Conservation (phyloP, 2,113 vertebrate species). For the Pipa parva region DNA sequence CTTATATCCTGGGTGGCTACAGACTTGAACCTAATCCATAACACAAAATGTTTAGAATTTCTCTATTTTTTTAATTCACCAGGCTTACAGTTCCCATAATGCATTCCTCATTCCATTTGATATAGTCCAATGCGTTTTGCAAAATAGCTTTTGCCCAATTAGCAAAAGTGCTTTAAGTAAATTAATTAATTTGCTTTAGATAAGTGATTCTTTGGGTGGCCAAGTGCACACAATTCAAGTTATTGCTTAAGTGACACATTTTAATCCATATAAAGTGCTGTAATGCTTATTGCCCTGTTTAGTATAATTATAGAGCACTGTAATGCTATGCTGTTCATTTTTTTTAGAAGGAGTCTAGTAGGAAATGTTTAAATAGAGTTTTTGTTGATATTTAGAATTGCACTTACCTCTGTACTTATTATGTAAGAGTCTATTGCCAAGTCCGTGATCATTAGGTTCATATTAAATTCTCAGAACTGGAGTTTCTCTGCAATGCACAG, state of each 20-base stretch:
- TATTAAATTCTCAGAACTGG: too few relatives aligned
- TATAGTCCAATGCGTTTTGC: slow-evolving; percentile 11
- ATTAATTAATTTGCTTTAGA: slow-evolving; percentile 33
- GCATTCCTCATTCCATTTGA: slow-evolving; percentile 13
- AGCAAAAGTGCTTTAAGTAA: slow-evolving; percentile 33
- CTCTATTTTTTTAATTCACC: not conserved
- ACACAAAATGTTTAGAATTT: not conserved
- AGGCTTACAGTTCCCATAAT: slow-evolving; percentile 1
- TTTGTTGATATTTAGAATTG: not conserved
- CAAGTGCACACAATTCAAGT: slow-evolving; percentile 21
- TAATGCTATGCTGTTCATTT: slow-evolving; percentile 1
- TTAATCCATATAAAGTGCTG: slow-evolving; percentile 19
- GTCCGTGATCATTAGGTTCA: not conserved
- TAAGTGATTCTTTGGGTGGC: slow-evolving; percentile 27
- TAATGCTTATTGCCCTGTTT: slow-evolving; percentile 8
- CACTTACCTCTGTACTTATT: not conserved
- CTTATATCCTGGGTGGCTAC: slow-evolving; percentile 9
- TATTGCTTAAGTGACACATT: slow-evolving; percentile 32
- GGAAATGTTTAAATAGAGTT: not conserved
- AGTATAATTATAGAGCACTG: not conserved
- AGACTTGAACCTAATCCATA: not conserved
- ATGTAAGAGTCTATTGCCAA: not conserved
- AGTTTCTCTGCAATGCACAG: too few relatives aligned
- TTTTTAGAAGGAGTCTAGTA: not conserved
- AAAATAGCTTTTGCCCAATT: slow-evolving; percentile 31